Evolutionary conservation across 2,888 invertebrate genomes (phyloP), one percentile per base, ranked within the genome.

Genomic region (Fragum fragum): DNA sequence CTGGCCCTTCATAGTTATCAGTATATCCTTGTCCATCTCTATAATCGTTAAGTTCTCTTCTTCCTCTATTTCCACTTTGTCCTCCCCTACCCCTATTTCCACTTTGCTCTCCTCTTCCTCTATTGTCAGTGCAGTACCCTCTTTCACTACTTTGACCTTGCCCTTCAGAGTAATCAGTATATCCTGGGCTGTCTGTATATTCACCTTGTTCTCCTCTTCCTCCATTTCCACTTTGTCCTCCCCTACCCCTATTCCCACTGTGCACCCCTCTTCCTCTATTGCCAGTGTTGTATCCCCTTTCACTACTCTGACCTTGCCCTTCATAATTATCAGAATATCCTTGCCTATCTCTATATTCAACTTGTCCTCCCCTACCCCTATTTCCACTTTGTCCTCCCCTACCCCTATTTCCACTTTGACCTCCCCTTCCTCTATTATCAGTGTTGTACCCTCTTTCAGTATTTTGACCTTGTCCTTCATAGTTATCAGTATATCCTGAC

Each of bases 371-470:
- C 14, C 23, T 2, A 26, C n/a, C 57, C 26, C 57, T 57, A 57
- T 26, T n/a, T 21, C 26, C 57, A 57, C 23, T 21, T 23, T 57
- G 26, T 18, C 57, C 57, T n/a, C 57, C 57, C n/a, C 57, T 57
- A 5, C 28, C 28, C 26, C 57, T 26, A 9, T 57, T 11, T n/a
- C 23, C 28, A 23, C 28, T 23, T 11, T 6, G 6, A 21, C 57
- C 57, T 57, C 57, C 28, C 26, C 23, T n/a, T 18, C 28, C 28
- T 57, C 28, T 23, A 21, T 26, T 26, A 5, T 21, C 52, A n/a
- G n/a, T 14, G 14, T 52, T 7, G 21, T 21, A 18, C 14, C 14
- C 52, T 21, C 18, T 52, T n/a, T 52, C n/a, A n/a, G 5, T 18
- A 14, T 21, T 21, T 21, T 21, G 6, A n/a, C 52, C 14, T 5